Conservation (phyloP, 2,113 vertebrate genomes). For the Scomber japonicus region DNA sequence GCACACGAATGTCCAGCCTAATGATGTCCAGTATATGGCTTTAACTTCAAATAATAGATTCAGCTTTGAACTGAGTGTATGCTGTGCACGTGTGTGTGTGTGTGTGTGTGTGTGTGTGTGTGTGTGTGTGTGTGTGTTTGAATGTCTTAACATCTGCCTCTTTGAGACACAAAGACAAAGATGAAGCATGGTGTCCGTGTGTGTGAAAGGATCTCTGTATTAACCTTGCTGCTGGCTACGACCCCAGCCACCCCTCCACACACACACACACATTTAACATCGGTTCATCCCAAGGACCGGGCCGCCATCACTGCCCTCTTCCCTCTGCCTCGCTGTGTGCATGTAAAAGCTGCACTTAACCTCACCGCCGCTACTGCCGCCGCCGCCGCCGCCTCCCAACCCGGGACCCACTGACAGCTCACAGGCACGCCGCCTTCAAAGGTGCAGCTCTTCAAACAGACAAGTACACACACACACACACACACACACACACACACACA, state of each 20-base stretch:
- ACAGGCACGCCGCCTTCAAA: constrained; percentile 64
- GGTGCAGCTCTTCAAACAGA: constrained; percentile 48
- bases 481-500: constrained; percentile 9
- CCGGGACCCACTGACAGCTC: constrained; percentile 60
- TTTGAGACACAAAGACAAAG: constrained; percentile 60
- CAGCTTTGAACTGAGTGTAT: constrained; percentile 46
- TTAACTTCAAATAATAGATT: constrained; percentile 44
- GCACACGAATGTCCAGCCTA: constrained; percentile 30
- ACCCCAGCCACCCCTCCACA: constrained; percentile 31
- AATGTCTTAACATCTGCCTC: constrained; percentile 31
- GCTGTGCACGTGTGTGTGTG: constrained; percentile 10
- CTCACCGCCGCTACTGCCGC: constrained; percentile 33
- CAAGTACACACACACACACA: constrained; percentile 13
- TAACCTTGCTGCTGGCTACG: constrained; percentile 79
- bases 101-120: constrained; percentile 17
- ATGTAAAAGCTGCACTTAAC: constrained; percentile 71
- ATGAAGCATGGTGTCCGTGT: constrained; percentile 21
- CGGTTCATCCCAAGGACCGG: constrained; percentile 40
- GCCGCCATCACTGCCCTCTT: constrained; percentile 48
- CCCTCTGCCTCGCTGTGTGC: constrained; percentile 24
- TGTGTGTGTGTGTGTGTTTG: constrained; percentile 35
- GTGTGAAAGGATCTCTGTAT: constrained; percentile 60
- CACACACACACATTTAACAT: constrained; percentile 12
- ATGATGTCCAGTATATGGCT: constrained; percentile 22
- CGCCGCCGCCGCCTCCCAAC: constrained; percentile 11